Percentiles rank a stretch among this genome's conserved stretches.
Conservation (phyloP, 2,113 vertebrate species). For the Microcebus ravelobensis region DNA sequence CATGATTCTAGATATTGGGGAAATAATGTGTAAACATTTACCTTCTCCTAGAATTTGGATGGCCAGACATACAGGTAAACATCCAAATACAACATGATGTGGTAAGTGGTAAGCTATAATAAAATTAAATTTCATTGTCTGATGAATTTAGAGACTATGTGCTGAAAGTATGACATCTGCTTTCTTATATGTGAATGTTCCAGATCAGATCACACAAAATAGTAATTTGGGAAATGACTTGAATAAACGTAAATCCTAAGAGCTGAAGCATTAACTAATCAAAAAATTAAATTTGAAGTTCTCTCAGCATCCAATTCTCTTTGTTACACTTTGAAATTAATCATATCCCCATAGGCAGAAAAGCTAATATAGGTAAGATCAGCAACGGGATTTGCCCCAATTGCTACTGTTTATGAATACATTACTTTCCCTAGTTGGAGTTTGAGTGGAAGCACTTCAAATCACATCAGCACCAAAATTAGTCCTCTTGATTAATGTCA, state of each 20-base stretch:
- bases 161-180: not conserved
- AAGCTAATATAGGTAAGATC: conserved; percentile 60
- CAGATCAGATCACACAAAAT: not conserved
- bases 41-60: not conserved
- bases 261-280: conserved; percentile 59
- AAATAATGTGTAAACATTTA: not conserved
- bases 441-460: conserved; percentile 63
- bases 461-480: conserved; percentile 68
- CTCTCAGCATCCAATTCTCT: conserved; percentile 43
- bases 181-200: not conserved
- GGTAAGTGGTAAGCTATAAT: not conserved
- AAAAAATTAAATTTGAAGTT: conserved; percentile 65
- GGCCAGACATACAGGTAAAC: not conserved
- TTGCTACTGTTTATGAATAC: conserved; percentile 54
- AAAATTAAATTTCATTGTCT: conserved; percentile 23
- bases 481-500: conserved; percentile 74
- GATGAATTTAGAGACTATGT: not conserved
- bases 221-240: conserved; percentile 32
- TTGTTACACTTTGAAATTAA: conserved; percentile 67
- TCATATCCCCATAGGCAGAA: conserved; percentile 53
- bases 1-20: not conserved
- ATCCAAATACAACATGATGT: not conserved
- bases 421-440: conserved; percentile 52
- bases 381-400: conserved; percentile 33
- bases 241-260: conserved; percentile 38